These are phyloP conservation scores for Zophobas atratus DNA, from an alignment of 1,140 invertebrate species.

Conservation along the genomic window DNA sequence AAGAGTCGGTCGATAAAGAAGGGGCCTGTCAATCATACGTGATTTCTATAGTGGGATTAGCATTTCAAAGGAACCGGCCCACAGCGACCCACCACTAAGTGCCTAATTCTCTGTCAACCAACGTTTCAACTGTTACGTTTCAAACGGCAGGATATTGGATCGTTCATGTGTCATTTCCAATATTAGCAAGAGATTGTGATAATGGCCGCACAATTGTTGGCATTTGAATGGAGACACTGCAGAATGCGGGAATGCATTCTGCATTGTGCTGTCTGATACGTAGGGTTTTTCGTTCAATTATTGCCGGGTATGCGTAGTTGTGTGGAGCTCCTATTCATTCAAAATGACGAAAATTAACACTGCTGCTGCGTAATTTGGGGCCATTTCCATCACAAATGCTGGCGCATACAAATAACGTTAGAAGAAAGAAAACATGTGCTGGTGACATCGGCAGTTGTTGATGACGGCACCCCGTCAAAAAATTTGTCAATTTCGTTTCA, in stretches of 20 bases:
- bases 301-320: background rate
- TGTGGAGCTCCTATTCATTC: conserved; percentile 1
- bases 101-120: conserved; percentile 63
- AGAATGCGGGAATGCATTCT: conserved; percentile 55
- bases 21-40: conserved; percentile 61
- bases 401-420: background rate
- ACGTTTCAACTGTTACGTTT: conserved; percentile 58
- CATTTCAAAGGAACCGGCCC: conserved; percentile 62
- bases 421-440: conserved; percentile 4
- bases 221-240: conserved; percentile 52
- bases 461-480: conserved; percentile 1
- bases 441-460: conserved; percentile 2
- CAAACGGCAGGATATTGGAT: conserved; percentile 58
- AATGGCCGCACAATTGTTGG: conserved; percentile 57
- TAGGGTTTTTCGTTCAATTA: conserved; percentile 29
- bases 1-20: conserved; percentile 53
- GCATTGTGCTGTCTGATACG: conserved; percentile 54
- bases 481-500: too few relatives aligned
- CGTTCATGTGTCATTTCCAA: conserved; percentile 61
- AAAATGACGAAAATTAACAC: conserved; percentile 15
- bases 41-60: conserved; percentile 60
- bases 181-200: conserved; percentile 59
- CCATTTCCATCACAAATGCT: conserved; percentile 17
- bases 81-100: conserved; percentile 60
- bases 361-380: conserved; percentile 13